Conservation (phyloP, 2,797 vertebrate genomes). For the Podargus strigoides region DNA sequence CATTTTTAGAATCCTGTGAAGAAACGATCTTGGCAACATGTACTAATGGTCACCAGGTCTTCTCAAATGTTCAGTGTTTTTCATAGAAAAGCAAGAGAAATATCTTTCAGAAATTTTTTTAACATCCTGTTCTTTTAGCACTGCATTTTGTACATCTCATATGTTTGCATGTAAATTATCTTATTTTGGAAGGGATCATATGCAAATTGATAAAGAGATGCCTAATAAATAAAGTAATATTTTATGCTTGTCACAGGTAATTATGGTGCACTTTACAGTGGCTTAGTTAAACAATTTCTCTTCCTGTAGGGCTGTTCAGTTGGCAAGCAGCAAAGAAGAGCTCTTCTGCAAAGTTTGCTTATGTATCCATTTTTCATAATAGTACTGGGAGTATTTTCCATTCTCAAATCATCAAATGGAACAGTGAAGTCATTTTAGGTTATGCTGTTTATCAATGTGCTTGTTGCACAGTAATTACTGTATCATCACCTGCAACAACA, state of each 20-base stretch:
- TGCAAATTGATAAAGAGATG: neutral
- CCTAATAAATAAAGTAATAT: neutral
- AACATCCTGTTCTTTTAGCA: neutral
- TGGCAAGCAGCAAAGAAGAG: neutral
- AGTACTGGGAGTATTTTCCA: conserved; percentile 1
- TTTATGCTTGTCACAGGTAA: neutral
- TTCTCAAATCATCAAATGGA: conserved; percentile 24
- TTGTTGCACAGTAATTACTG: conserved; percentile 32
- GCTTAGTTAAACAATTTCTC: neutral
- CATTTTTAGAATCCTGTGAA: neutral
- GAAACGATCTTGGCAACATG: neutral
- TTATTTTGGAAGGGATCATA: neutral
- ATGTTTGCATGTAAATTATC: neutral
- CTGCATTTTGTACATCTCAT: neutral
- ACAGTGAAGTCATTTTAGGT: conserved; percentile 21
- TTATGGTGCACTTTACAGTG: neutral
- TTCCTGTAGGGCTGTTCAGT: neutral
- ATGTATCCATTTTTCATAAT: neutral
- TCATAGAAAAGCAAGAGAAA: neutral
- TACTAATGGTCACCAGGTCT: neutral
- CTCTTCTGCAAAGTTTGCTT: neutral
- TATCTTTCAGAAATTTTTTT: neutral
- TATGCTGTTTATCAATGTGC: neutral
- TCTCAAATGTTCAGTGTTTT: neutral
- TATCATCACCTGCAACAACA: conserved; percentile 39